phyloP scores from a whole-genome alignment of 2,888 invertebrate genomes.

The Silvanus unidentatus region DNA sequence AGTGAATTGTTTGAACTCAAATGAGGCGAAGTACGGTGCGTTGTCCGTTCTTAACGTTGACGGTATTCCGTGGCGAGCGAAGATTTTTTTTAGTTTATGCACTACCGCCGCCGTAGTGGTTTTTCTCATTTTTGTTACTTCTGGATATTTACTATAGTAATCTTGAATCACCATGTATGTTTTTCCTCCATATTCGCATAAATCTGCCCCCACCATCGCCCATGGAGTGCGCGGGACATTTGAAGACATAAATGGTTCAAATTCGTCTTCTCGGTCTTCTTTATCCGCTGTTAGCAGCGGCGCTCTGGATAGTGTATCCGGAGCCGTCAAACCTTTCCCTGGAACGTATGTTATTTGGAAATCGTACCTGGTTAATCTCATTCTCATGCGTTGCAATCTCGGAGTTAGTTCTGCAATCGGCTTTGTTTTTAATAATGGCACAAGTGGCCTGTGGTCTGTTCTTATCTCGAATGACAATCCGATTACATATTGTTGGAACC shows the following conservation, averaged over 20 bases:
- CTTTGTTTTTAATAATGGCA: slow-evolving; percentile 34
- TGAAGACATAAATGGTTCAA: background rate
- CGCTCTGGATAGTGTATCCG: slow-evolving; percentile 2
- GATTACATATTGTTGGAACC: slow-evolving; percentile 26
- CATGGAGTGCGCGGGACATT: background rate
- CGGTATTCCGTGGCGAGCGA: too few relatives aligned
- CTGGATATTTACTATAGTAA: slow-evolving; percentile 17
- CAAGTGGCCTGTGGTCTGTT: slow-evolving; percentile 40
- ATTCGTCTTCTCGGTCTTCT: too few relatives aligned
- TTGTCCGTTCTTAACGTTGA: slow-evolving; percentile 2
- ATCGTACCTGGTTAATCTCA: slow-evolving; percentile 5
- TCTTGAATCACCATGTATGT: slow-evolving; percentile 14
- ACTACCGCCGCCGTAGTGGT: background rate
- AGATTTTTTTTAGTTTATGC: too few relatives aligned
- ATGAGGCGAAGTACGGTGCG: background rate
- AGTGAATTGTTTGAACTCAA: slow-evolving; percentile 1
- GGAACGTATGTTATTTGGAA: background rate
- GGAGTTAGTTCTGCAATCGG: slow-evolving; percentile 34
- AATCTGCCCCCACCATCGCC: slow-evolving; percentile 3
- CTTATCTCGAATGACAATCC: slow-evolving; percentile 24
- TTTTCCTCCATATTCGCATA: background rate
- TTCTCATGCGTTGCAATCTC: slow-evolving; percentile 35
- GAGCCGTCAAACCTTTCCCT: background rate
- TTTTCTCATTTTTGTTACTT: slow-evolving; percentile 11
- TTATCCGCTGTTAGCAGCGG: background rate